Evolutionary conservation across 23 tunicate species (phyloP).

Genomic region (Styela plicata): DNA sequence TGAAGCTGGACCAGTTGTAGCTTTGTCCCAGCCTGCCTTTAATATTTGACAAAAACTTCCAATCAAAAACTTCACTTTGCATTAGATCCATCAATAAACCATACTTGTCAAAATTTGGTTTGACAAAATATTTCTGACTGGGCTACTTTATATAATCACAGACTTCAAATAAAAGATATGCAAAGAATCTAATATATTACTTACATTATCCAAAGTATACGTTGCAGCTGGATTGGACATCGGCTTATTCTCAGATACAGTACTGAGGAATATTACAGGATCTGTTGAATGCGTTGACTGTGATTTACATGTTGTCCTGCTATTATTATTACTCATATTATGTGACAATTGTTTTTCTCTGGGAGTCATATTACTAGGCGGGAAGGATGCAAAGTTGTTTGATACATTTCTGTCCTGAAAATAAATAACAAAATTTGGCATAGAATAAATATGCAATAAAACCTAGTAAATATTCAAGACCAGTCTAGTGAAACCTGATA

Average conservation of each 20-base stretch:
- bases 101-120: too few relatives aligned
- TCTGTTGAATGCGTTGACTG: neutral
- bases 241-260: slow-evolving; percentile 2
- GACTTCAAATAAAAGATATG: too few relatives aligned
- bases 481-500: too few relatives aligned
- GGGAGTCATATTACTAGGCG: neutral
- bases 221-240: neutral
- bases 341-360: slow-evolving; percentile 23
- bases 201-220: slow-evolving; percentile 13
- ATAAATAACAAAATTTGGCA: neutral
- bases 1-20: too few relatives aligned
- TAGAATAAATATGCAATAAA: neutral
- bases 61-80: too few relatives aligned
- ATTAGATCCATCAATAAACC: too few relatives aligned
- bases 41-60: too few relatives aligned
- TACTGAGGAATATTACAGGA: neutral
- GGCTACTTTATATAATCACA: too few relatives aligned
- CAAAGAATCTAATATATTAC: too few relatives aligned
- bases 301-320: slow-evolving; percentile 36
- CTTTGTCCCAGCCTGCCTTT: too few relatives aligned
- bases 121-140: too few relatives aligned
- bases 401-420: neutral
- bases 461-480: neutral
- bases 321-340: slow-evolving; percentile 77
- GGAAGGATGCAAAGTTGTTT: neutral